A percentile compares a stretch with the other conserved stretches of the same genome.
phyloP scores from a whole-genome alignment of 2,797 vertebrate species.

The Chrysocyon brachyurus region DNA sequence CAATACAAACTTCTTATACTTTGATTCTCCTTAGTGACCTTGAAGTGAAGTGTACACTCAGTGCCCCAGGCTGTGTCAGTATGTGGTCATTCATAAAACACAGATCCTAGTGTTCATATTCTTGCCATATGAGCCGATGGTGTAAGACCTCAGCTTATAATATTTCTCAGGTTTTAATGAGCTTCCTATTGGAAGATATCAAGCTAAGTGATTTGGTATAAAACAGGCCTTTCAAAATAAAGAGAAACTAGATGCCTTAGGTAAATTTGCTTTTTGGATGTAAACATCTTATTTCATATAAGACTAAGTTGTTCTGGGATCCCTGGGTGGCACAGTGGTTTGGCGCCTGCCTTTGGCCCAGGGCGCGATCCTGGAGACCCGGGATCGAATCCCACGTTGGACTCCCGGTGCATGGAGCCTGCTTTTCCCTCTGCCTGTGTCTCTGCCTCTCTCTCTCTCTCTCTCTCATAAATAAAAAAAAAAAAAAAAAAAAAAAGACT shows the following conservation, averaged over 20 bases:
- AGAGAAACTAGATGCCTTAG: background rate
- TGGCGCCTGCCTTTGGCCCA: too few species aligned
- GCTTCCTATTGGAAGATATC: background rate
- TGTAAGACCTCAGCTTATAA: background rate
- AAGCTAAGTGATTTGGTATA: background rate
- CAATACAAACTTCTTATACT: too few species aligned
- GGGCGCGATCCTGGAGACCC: too few species aligned
- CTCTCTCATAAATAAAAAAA: too few species aligned
- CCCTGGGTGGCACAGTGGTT: too few species aligned
- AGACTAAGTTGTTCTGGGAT: background rate
- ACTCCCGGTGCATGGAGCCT: too few species aligned
- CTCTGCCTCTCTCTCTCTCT: too few species aligned
- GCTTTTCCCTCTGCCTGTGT: too few species aligned
- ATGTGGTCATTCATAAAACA: background rate
- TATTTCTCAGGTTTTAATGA: conserved; percentile 35
- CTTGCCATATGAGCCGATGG: background rate
- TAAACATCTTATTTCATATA: background rate
- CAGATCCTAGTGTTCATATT: background rate
- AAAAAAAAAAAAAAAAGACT: background rate
- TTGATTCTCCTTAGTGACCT: background rate
- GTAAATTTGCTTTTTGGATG: conserved; percentile 16
- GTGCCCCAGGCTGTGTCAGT: accelerated
- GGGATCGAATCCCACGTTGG: too few species aligned
- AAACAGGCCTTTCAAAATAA: conserved; percentile 29
- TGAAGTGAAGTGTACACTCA: background rate